Evolutionary conservation across 2,888 invertebrate genomes (phyloP).

Genomic region (Agonopterix alstromeriana): DNA sequence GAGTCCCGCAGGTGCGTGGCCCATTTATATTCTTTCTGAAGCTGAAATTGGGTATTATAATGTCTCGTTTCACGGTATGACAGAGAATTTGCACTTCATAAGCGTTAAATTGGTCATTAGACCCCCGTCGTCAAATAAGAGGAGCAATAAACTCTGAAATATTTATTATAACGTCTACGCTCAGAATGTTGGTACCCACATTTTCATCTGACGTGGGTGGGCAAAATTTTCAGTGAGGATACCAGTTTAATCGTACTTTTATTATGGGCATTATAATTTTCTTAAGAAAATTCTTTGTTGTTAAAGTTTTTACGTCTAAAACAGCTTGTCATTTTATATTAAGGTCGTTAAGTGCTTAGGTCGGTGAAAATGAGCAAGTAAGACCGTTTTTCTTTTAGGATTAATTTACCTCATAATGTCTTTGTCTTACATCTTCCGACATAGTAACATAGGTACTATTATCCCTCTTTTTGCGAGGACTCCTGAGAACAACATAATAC

Average conservation of each 20-base stretch:
- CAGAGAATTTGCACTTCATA: constrained; percentile 73
- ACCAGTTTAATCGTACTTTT: constrained; percentile 16
- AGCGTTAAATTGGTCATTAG: constrained; percentile 71
- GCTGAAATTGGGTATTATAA: constrained; percentile 68
- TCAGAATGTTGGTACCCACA: neutral
- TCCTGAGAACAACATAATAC: too few species aligned
- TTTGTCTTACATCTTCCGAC: too few species aligned
- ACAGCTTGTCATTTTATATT: neutral
- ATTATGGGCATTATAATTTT: constrained; percentile 10
- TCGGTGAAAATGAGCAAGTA: too few species aligned
- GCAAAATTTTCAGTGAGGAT: constrained; percentile 11
- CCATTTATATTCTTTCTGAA: constrained; percentile 65
- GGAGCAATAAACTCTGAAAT: constrained; percentile 57
- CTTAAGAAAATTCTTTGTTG: constrained; percentile 3
- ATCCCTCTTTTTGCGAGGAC: neutral
- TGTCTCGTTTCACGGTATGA: constrained; percentile 64
- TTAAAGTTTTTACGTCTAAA: constrained; percentile 1
- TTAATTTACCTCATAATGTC: too few species aligned
- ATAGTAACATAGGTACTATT: constrained; percentile 1
- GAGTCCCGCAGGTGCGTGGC: constrained; percentile 37
- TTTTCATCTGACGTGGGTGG: constrained; percentile 15
- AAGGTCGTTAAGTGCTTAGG: neutral
- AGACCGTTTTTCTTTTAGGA: too few species aligned
- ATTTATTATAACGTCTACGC: constrained; percentile 41
- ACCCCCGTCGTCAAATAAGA: constrained; percentile 49